Base-by-base conservation (phyloP, 2,113 vertebrate genomes). In the Rhineura floridana region DNA sequence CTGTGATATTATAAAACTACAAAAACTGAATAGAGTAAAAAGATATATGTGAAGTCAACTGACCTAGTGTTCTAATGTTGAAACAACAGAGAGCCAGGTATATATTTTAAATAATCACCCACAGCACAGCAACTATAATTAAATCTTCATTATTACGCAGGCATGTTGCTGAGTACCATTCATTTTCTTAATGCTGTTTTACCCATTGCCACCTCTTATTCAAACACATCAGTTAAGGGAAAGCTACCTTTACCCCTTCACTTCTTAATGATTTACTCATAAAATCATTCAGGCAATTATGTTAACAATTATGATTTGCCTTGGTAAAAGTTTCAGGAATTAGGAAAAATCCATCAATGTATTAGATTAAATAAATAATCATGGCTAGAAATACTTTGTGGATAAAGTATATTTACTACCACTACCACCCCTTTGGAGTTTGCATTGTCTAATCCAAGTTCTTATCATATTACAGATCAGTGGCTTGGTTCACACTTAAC, bases 141-240 rank as follows among this genome's bases (percentile, higher is more conserved):
- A 95, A 94, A 92, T 94, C 91, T 93, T 96, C 91, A 89, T 90
- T 93, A 84, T 95, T 92, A 95, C 93, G 87, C 90, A 81, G 84
- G 76, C 94, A 93, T 91, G 92, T 96, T 96, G 94, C 95, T 93
- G 85, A 73, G 81, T 93, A 92, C 91, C 95, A 94, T 95, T 95
- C 96, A 93, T 92, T 88, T 96, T 87, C 91, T 92, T 93, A 95
- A 93, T 89, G 87, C 88, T 67, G 9, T 87, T 93, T 92, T 87
- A 86, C 63, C 72, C 89, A 87, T 95, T 94, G 91, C 93, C 96
- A 92, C 96, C 95, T 97, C 91, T 88, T 96, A 96, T 95, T 91
- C 94, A 88, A 93, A 91, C 82, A 79, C 87, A 81, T 91, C 96
- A 96, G 95, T 89, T 91, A 89, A 88, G 90, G 85, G 77, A 25